Evolutionary conservation across 2,113 vertebrate genomes (phyloP), one percentile per base, ranked within the genome.

Genomic region (Lophius piscatorius): DNA sequence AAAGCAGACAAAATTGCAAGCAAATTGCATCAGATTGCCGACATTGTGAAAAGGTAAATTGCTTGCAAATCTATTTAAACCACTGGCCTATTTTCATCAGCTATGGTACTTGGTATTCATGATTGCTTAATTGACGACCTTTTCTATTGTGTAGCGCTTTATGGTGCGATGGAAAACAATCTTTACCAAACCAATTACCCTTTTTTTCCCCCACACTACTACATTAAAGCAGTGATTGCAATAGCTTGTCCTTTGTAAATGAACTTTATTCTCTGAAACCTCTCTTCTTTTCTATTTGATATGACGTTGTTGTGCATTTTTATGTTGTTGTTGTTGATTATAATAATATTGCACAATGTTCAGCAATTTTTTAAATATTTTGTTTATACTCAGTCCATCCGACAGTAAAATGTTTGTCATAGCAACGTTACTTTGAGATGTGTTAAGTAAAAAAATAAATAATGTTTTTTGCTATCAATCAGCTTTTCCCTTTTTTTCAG

Each of bases 11-110:
- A 99, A 99, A 99, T 99, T 98, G 97, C 97, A 95, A 97, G 96
- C 96, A 99, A 99, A 99, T 99, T 99, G 97, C 97, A 99, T 99
- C 96, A 99, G 97, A 99, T 98, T 99, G 97, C 97, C 97, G 98
- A 99, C 97, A 99, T 98, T 99, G 97, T 99, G 97, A 98, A 98
- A 99, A 99, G 97, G 95, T 98, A 99, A 99, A 99, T 98, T 98
- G 97, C 97, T 99, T 98, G 96, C 96, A 99, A 98, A 99, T 99
- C 97, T 99, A 98, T 99, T 99, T 99, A 98, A 99, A 99, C 96
- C 97, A 96, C 96, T 96, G 96, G 95, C 96, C 97, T 98, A 98
- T 98, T 99, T 99, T 99, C 97, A 98, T 99, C 96, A 98, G 96
- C 96, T 94, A 94, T 94, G 95, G 95, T 96, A 98, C 97, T 99